A percentile compares a stretch with the other conserved stretches of the same genome.
These are phyloP conservation scores for Andinoacara biseriatus DNA, from an alignment of 2,113 vertebrate species.

Conservation along the genomic window DNA sequence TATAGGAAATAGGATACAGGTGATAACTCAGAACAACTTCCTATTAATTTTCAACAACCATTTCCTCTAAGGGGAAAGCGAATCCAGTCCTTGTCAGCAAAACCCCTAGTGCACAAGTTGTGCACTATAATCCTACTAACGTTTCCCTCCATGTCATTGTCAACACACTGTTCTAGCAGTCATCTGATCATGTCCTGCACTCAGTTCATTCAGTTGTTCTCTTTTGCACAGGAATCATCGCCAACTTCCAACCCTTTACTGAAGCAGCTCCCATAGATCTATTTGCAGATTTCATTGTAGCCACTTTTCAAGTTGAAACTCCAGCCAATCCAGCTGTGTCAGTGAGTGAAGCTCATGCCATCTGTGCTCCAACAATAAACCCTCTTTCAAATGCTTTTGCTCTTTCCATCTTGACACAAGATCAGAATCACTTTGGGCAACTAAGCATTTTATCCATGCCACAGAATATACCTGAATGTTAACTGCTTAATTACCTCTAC, in stretches of 20 bases:
- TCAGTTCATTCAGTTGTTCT: background rate
- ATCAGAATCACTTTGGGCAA: background rate
- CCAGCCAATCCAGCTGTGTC: constrained; percentile 5
- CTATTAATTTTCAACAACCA: constrained; percentile 2
- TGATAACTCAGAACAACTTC: background rate
- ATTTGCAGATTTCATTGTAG: constrained; percentile 1
- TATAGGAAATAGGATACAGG: background rate
- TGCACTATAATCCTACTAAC: background rate
- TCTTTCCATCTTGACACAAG: background rate
- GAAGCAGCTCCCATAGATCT: background rate
- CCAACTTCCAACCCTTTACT: background rate
- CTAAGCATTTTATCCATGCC: background rate
- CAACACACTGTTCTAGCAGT: background rate
- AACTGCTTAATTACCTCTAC: background rate
- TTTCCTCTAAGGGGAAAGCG: background rate
- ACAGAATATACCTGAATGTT: background rate
- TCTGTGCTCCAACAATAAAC: constrained; percentile 3
- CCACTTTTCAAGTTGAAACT: background rate
- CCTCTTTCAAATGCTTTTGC: background rate
- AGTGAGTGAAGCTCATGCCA: background rate
- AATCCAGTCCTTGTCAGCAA: background rate
- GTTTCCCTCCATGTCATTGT: background rate
- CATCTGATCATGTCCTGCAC: background rate
- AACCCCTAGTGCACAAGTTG: background rate
- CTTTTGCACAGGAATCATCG: background rate